A percentile compares a stretch with the other conserved stretches of the same genome.
phyloP scores from a whole-genome alignment of 2,113 vertebrate genomes.

The Macrotus californicus region DNA sequence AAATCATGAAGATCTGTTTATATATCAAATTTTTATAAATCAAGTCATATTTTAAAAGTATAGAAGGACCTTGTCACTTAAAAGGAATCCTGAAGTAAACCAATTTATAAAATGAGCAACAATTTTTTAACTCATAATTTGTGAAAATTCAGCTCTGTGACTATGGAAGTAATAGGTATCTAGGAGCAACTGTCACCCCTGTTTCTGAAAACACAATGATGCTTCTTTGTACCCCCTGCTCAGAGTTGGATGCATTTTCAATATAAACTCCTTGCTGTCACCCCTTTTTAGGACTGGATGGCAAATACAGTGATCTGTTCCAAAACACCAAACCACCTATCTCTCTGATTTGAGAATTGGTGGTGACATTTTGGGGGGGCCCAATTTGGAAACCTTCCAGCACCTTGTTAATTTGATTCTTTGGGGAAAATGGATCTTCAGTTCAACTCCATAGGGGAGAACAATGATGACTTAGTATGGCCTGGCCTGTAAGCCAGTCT shows the following conservation, averaged over 20 bases:
- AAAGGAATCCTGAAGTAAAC: constrained; percentile 31
- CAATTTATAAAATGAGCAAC: constrained; percentile 27
- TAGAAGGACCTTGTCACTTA: not conserved
- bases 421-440: not conserved
- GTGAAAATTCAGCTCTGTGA: not conserved
- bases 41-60: constrained; percentile 16
- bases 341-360: not conserved
- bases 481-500: not conserved
- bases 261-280: not conserved
- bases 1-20: not conserved
- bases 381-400: constrained; percentile 7
- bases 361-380: not conserved
- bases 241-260: not conserved
- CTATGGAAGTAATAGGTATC: not conserved
- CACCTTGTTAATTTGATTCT: not conserved
- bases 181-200: not conserved
- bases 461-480: not conserved
- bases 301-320: not conserved
- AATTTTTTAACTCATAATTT: not conserved
- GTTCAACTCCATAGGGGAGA: not conserved
- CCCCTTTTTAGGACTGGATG: not conserved
- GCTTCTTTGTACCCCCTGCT: not conserved
- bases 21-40: constrained; percentile 27
- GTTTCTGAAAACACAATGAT: constrained; percentile 1
- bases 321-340: not conserved